Base-by-base conservation (phyloP, 2,888 invertebrate species). In the Parnassius smintheus region DNA sequence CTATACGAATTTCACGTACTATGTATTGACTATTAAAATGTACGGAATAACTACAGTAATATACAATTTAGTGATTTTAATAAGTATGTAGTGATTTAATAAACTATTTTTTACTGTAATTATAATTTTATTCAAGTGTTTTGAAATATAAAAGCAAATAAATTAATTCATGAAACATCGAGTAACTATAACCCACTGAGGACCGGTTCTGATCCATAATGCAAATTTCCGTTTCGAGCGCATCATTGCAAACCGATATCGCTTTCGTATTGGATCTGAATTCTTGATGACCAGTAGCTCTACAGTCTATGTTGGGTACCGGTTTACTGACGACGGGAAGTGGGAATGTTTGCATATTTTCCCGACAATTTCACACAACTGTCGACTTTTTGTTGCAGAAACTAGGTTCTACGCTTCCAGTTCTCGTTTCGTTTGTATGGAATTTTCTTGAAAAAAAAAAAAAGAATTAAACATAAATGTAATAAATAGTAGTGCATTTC, bases 221-320 rank as follows among this genome's bases (percentile, higher is more conserved):
- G 74, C 68, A 61, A 64, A 73, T 81, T 77, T 86, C 80, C 83
- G 82, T 78, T 85, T 82, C 74, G 76, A 72, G 70, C 68, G 72
- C 68, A 67, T 74, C 71, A 71, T 72, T 76, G 71, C 72, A 74
- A 71, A 75, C 76, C 74, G 73, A 74, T 68, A 64, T 68, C 67
- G 68, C 73, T 72, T 71, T 72, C 72, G 65, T 68, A 62, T 65
- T 60, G 67, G 64, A 64, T 68, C 68, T 74, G 68, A 68, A 67
- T 71, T 68, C 67, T 66, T 66, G 66, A 69, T 66, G 72, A 73
- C 73, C 73, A 72, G 49, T 1, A 7, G 76, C 69, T 71, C 65
- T 69, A 70, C 56, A 64, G 67, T 64, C 58, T 62, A 50, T 48
- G 48, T n/a, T n/a, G n/a, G 42, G 46, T 58, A 74, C 75, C 69